Percentiles rank a stretch among this genome's conserved stretches.
Conservation (phyloP, 2,888 invertebrate genomes). For the Rhagonycha lutea region DNA sequence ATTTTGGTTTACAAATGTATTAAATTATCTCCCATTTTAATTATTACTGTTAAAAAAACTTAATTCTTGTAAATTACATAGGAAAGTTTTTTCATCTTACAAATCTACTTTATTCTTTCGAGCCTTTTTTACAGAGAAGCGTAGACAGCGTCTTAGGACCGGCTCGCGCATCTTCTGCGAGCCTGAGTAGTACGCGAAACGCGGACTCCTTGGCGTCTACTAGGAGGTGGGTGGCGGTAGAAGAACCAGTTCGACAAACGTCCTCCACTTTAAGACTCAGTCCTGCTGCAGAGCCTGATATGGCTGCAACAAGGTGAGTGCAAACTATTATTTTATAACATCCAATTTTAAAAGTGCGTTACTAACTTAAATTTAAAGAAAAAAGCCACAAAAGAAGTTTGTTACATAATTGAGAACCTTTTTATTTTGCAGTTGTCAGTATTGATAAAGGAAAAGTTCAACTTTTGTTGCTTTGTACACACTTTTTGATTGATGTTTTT, state of each 20-base stretch:
- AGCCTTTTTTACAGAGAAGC: constrained; percentile 45
- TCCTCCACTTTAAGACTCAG: constrained; percentile 50
- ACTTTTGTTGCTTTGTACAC: not conserved
- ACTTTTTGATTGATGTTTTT: not conserved
- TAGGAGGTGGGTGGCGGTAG: constrained; percentile 41
- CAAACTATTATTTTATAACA: not conserved
- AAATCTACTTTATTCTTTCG: not conserved
- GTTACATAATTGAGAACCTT: not conserved
- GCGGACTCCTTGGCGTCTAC: constrained; percentile 39
- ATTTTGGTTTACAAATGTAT: not conserved
- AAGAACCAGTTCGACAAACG: constrained; percentile 53
- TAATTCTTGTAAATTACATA: not conserved
- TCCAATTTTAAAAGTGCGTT: not conserved
- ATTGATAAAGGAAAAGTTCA: not conserved
- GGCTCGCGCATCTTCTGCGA: constrained; percentile 39
- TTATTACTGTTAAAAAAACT: not conserved
- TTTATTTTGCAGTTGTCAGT: not conserved
- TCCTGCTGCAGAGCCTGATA: constrained; percentile 56
- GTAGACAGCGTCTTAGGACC: constrained; percentile 52
- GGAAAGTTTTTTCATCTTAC: not conserved
- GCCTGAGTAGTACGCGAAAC: constrained; percentile 47
- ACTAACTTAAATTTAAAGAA: not conserved
- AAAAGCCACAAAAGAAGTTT: not conserved
- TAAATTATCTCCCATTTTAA: not conserved
- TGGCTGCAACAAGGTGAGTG: constrained; percentile 44